Base-by-base conservation (phyloP, 2,113 vertebrate genomes). In the Parotia lawesii region DNA sequence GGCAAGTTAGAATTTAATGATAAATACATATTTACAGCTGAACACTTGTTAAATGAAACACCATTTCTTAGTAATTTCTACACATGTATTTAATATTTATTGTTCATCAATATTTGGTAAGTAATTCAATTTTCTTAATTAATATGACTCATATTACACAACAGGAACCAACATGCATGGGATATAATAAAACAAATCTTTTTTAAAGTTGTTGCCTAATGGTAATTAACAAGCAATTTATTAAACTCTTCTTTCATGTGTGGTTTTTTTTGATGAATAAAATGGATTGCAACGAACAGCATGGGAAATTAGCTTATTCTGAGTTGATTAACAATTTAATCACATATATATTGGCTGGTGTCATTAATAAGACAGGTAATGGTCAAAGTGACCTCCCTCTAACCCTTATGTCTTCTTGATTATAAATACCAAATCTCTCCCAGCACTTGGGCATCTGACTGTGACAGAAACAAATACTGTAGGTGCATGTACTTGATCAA, bases 261-360 rank as follows among this genome's bases (percentile, higher is more conserved):
- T 51, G 19, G 62, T 85, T 85, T 70, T 9, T 57, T 88, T 66
- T 9, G 20, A 60, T 62, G 10, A 83, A 37, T 29, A 54, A 70
- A 83, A 86, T n/a, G 6, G 4, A 71, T 64, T 72, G 10, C 4
- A 58, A 5, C 27, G 31, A 45, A 27, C 12, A 75, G 16, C 38
- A 71, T 31, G 5, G 9, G 19, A 70, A 79, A 81, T 51, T 23
- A 38, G 4, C 19, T 28, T 12, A 33, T 65, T 85, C 37, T 90
- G 29, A 44, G 37, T 10, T 73, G 54, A 54, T 73, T 57, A 70
- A 47, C 3, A 61, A 44, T 81, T 56, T n/a, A 7, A 28, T 81
- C 1, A 1, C 27, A 38, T 44, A 16, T 25, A 21, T 51, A 40
- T 69, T 54, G 20, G 2, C 11, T 5, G 4, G 9, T 51, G 11